phyloP scores from a whole-genome alignment of 2,888 invertebrate species.

The Cremastinae sp. region DNA sequence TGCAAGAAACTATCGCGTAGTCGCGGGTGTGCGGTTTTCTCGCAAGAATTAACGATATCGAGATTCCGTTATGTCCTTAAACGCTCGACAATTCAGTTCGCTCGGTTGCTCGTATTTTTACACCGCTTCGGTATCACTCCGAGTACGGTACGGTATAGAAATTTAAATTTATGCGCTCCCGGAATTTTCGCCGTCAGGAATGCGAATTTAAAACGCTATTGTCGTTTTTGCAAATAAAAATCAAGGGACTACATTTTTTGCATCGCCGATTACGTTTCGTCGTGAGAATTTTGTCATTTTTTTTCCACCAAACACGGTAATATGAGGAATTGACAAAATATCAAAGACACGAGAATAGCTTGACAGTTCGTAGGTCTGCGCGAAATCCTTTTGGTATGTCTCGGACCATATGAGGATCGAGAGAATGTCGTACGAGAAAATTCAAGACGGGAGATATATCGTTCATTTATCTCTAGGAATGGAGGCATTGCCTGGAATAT shows the following conservation, averaged over 20 bases:
- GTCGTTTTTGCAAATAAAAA: too few species aligned
- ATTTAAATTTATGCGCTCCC: too few species aligned
- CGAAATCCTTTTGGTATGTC: constrained; percentile 27
- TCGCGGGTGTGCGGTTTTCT: constrained; percentile 38
- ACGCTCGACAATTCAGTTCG: constrained; percentile 62
- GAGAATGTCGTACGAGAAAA: neutral
- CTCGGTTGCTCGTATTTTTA: constrained; percentile 33
- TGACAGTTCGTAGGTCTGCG: too few species aligned
- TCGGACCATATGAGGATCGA: constrained; percentile 34
- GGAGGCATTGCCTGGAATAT: constrained; percentile 24
- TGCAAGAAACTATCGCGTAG: constrained; percentile 65
- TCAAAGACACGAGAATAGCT: too few species aligned
- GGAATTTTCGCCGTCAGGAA: constrained; percentile 1
- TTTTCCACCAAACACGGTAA: too few species aligned
- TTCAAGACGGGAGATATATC: constrained; percentile 38
- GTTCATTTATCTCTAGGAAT: constrained; percentile 51
- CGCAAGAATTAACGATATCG: constrained; percentile 59
- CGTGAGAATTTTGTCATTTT: too few species aligned
- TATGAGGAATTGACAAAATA: too few species aligned
- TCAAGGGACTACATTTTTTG: too few species aligned
- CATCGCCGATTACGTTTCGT: too few species aligned
- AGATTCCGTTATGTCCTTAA: constrained; percentile 72
- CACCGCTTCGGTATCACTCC: constrained; percentile 32
- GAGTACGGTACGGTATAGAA: neutral
- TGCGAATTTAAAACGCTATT: constrained; percentile 16